Percentiles rank a stretch among this genome's conserved stretches.
Conservation (phyloP, 2,888 invertebrate species). For the Drosophila mayaguana region DNA sequence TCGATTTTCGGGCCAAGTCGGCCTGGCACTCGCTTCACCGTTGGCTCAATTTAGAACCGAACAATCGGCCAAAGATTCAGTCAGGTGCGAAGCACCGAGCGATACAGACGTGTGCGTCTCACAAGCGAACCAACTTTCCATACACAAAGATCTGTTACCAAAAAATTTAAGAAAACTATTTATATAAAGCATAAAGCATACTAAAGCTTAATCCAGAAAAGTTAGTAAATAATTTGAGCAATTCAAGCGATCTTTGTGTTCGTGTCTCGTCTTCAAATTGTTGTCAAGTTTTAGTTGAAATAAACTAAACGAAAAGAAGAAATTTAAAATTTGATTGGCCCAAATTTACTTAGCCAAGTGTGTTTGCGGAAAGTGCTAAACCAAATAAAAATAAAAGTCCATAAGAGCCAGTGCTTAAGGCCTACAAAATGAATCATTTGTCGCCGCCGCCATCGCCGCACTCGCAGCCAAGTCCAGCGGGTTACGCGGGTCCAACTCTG, state of each 20-base stretch:
- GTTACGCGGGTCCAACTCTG: constrained; percentile 72
- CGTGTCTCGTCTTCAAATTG: constrained; percentile 14
- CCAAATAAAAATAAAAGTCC: constrained; percentile 7
- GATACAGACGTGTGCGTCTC: constrained; percentile 84
- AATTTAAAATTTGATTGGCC: background rate
- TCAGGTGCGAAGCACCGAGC: constrained; percentile 85
- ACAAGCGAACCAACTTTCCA: constrained; percentile 56
- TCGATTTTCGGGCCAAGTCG: constrained; percentile 74
- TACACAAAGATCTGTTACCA: constrained; percentile 48
- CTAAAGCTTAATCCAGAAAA: constrained; percentile 8
- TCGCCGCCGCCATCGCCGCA: constrained; percentile 85
- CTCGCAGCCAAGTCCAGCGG: constrained; percentile 80
- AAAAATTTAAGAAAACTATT: constrained; percentile 2
- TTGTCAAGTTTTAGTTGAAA: constrained; percentile 5
- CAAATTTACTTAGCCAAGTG: constrained; percentile 20
- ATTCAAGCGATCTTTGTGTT: constrained; percentile 14
- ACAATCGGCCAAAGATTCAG: constrained; percentile 84
- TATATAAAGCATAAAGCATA: background rate
- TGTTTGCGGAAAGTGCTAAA: constrained; percentile 24
- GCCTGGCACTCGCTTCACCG: constrained; percentile 72
- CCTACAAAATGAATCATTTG: constrained; percentile 83
- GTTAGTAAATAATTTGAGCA: constrained; percentile 12
- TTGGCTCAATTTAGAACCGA: constrained; percentile 82
- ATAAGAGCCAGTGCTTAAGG: constrained; percentile 32
- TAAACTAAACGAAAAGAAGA: constrained; percentile 17